These are phyloP conservation scores for Champsocephalus gunnari DNA, from an alignment of 2,797 vertebrate species.

Conservation along the genomic window DNA sequence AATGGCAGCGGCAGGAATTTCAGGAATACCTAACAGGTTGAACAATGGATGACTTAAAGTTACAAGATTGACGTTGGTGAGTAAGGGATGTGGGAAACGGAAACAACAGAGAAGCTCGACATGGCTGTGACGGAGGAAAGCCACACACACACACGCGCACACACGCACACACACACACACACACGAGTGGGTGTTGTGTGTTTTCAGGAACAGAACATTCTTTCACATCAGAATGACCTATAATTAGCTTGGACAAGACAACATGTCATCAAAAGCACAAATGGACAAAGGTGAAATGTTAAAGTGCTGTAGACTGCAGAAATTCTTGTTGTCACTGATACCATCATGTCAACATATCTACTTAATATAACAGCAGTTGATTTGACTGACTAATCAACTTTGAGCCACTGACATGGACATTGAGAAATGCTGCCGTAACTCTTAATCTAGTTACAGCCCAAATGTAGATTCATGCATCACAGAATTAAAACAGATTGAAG, in stretches of 20 bases:
- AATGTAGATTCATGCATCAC: background rate
- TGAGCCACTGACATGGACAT: background rate
- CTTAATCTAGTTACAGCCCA: background rate
- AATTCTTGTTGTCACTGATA: background rate
- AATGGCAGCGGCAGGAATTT: constrained; percentile 55
- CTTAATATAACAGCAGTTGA: background rate
- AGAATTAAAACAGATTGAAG: background rate
- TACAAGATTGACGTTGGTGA: constrained; percentile 36
- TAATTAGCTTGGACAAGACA: constrained; percentile 34
- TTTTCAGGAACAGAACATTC: constrained; percentile 63
- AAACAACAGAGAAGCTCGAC: constrained; percentile 47
- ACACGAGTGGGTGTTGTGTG: constrained; percentile 7
- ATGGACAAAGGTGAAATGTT: constrained; percentile 46
- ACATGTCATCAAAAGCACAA: constrained; percentile 24
- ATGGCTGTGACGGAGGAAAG: constrained; percentile 45
- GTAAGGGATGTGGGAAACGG: constrained; percentile 59
- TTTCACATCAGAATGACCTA: constrained; percentile 32
- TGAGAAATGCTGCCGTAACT: background rate
- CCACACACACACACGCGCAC: constrained; percentile 18
- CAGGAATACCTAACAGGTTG: constrained; percentile 58
- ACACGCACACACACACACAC: background rate
- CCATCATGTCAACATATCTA: background rate
- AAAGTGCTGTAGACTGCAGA: constrained; percentile 16
- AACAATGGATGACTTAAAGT: constrained; percentile 73
- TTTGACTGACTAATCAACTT: background rate